A percentile compares a stretch with the other conserved stretches of the same genome.
Conservation (phyloP, 1,140 invertebrate species). For the Drosophila nigromelanica region DNA sequence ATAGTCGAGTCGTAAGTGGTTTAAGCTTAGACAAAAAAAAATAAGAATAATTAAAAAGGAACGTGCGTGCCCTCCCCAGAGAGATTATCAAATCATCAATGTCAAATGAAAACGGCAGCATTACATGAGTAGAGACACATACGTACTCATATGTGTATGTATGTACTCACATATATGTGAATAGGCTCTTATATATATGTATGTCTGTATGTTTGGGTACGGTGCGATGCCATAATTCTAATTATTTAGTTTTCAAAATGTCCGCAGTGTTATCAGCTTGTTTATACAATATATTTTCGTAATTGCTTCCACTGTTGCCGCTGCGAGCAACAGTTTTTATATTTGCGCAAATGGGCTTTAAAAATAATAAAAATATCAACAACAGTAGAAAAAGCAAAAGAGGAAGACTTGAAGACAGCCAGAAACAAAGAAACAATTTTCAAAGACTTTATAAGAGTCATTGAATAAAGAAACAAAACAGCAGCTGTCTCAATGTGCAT, state of each 20-base stretch:
- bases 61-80: slow-evolving; percentile 20
- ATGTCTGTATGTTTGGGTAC: slow-evolving; percentile 2
- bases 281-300: slow-evolving; percentile 54
- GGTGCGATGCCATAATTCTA: slow-evolving; percentile 37
- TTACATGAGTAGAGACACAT: slow-evolving; percentile 22
- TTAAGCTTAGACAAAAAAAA: slow-evolving; percentile 4
- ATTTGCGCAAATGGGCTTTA: slow-evolving; percentile 43
- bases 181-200: background rate
- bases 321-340: slow-evolving; percentile 28
- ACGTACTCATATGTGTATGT: background rate
- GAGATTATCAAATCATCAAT: slow-evolving; percentile 46
- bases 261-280: slow-evolving; percentile 54
- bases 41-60: slow-evolving; percentile 12
- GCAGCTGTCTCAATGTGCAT: slow-evolving; percentile 27
- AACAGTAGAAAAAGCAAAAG: slow-evolving; percentile 14
- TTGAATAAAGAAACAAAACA: background rate
- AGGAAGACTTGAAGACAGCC: slow-evolving; percentile 13
- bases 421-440: slow-evolving; percentile 17
- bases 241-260: slow-evolving; percentile 52
- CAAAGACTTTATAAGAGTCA: slow-evolving; percentile 4
- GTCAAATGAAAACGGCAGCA: slow-evolving; percentile 34
- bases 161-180: background rate
- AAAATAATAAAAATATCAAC: slow-evolving; percentile 3
- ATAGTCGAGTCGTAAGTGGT: slow-evolving; percentile 17
- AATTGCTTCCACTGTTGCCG: slow-evolving; percentile 45